Evolutionary conservation across 2,113 vertebrate genomes (phyloP).

Genomic region (Nesoenas mayeri): DNA sequence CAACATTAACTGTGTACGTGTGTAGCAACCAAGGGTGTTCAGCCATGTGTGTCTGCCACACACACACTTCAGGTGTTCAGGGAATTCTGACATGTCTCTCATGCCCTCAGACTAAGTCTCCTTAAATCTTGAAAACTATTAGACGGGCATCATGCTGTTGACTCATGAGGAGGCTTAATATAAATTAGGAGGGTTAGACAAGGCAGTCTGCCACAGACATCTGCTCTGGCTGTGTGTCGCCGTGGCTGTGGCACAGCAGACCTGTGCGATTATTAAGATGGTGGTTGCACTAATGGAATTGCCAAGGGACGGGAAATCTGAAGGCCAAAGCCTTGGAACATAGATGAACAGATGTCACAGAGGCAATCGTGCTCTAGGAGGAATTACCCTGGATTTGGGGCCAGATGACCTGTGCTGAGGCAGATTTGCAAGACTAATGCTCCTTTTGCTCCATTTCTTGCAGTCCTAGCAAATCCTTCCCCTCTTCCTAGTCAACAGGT

Average conservation of each 20-base stretch:
- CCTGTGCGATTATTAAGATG: background rate
- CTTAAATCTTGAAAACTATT: conserved; percentile 3
- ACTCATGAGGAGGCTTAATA: conserved; percentile 21
- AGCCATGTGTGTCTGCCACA: background rate
- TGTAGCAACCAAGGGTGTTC: background rate
- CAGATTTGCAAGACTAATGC: background rate
- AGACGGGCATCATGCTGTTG: conserved; percentile 6
- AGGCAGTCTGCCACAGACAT: background rate
- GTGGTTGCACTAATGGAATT: background rate
- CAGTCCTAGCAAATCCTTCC: background rate
- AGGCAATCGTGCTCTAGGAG: background rate
- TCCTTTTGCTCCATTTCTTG: conserved; percentile 4
- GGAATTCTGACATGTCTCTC: background rate
- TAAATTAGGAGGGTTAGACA: background rate
- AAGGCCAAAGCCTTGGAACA: background rate
- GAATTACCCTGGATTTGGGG: conserved; percentile 43
- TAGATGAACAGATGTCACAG: conserved; percentile 20
- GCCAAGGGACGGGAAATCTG: background rate
- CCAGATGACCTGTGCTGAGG: conserved; percentile 10
- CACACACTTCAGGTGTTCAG: background rate
- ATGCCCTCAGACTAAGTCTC: background rate
- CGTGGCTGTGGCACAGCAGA: background rate
- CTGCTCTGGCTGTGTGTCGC: background rate
- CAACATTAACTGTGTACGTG: background rate
- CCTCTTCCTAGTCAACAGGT: background rate